A percentile compares a stretch with the other conserved stretches of the same genome.
These are phyloP conservation scores for Metacarcinus magister DNA, from an alignment of 2,888 invertebrate genomes.

Conservation along the genomic window DNA sequence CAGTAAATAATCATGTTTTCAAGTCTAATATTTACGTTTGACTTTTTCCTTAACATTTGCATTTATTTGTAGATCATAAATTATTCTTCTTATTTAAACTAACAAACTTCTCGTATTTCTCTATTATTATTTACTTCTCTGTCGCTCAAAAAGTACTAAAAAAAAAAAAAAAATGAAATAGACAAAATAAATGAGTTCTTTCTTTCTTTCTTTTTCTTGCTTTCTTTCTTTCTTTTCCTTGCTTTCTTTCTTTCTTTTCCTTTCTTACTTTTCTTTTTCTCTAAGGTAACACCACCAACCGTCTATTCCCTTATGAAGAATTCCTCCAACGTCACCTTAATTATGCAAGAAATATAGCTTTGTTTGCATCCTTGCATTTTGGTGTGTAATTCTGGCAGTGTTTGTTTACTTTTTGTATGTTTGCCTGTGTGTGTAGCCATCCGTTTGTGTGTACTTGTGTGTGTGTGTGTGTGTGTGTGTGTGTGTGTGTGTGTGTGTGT, in stretches of 20 bases:
- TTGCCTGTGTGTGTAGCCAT: background rate
- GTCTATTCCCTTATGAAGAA: background rate
- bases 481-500: too few species aligned
- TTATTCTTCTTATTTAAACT: too few species aligned
- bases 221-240: background rate
- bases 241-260: background rate
- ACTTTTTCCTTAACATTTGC: too few species aligned
- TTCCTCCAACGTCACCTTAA: background rate
- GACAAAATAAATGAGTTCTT: background rate
- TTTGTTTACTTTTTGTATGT: constrained; percentile 17
- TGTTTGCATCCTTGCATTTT: constrained; percentile 9
- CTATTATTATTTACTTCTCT: too few species aligned
- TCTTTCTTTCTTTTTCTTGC: background rate
- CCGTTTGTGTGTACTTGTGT: background rate
- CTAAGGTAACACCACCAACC: background rate
- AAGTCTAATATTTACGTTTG: too few species aligned
- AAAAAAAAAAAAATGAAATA: too few species aligned
- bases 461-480: background rate
- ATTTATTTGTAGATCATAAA: too few species aligned
- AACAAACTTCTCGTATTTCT: too few species aligned
- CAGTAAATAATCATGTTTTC: too few species aligned
- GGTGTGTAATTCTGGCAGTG: constrained; percentile 49
- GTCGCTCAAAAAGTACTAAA: too few species aligned
- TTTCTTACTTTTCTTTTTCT: background rate
- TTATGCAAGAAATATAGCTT: background rate